A percentile compares a stretch with the other conserved stretches of the same genome.
phyloP scores from a whole-genome alignment of 2,113 vertebrate genomes.

The Callaeas wilsoni region DNA sequence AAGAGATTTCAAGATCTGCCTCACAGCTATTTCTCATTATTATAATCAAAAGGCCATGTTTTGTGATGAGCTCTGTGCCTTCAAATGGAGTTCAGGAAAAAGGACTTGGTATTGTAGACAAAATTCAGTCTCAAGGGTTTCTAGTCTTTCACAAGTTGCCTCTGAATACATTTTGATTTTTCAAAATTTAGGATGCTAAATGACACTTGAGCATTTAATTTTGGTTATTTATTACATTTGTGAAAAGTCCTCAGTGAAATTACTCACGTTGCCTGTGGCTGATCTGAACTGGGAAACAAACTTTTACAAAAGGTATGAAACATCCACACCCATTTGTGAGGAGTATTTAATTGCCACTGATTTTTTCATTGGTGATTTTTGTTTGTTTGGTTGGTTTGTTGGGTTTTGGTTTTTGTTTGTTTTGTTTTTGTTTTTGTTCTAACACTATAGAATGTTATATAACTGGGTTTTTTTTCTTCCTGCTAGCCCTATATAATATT shows the following conservation, averaged over 20 bases:
- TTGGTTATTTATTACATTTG: neutral
- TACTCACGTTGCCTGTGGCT: neutral
- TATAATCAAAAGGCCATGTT: neutral
- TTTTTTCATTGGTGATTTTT: neutral
- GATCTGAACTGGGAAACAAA: neutral
- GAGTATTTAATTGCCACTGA: neutral
- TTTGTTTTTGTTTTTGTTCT: neutral
- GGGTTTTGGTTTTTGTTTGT: neutral
- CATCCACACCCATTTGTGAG: neutral
- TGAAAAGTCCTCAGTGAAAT: neutral
- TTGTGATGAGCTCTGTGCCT: neutral
- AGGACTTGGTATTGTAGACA: neutral
- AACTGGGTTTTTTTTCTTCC: neutral
- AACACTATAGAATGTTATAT: neutral
- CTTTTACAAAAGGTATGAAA: neutral
- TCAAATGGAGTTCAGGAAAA: neutral
- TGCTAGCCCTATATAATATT: neutral
- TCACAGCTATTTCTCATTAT: conserved; percentile 10
- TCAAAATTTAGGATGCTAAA: neutral
- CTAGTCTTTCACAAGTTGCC: neutral
- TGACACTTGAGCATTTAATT: neutral
- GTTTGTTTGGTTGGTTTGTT: neutral
- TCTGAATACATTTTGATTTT: neutral
- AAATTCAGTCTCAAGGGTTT: neutral
- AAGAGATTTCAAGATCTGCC: neutral